Conservation (phyloP, 2,113 vertebrate genomes). For the Athene noctua region DNA sequence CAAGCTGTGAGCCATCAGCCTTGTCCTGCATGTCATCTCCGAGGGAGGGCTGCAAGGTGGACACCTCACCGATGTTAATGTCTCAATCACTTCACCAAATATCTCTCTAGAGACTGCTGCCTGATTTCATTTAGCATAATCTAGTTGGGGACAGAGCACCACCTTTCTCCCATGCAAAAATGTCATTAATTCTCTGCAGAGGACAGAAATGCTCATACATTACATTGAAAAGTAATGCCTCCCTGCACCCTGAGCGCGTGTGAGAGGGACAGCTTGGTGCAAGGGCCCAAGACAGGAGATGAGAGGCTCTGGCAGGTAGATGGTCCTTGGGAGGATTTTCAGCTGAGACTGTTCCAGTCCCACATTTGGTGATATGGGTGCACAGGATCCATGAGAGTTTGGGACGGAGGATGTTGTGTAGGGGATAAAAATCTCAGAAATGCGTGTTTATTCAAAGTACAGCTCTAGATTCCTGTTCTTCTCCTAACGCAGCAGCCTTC, state of each 20-base stretch:
- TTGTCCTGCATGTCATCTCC: not conserved
- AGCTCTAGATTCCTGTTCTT: not conserved
- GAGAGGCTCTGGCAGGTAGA: not conserved
- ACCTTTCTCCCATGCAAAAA: not conserved
- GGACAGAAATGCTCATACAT: not conserved
- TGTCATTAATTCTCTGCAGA: not conserved
- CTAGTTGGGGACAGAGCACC: not conserved
- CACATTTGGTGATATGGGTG: rapidly evolving
- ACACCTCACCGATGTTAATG: not conserved
- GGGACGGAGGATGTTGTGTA: not conserved
- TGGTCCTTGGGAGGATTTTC: not conserved
- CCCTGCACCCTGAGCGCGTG: rapidly evolving
- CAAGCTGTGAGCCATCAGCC: not conserved
- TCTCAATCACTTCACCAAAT: not conserved
- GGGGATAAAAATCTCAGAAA: not conserved
- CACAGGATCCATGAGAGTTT: not conserved
- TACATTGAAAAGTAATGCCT: not conserved
- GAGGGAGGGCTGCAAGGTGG: not conserved
- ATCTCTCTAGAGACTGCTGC: too few relatives aligned
- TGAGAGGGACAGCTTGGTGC: not conserved
- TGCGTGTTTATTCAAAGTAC: rapidly evolving
- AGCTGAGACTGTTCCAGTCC: not conserved
- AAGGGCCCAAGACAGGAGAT: not conserved
- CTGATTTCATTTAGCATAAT: not conserved
- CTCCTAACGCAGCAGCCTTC: not conserved